phyloP scores from a whole-genome alignment of 37 sponge, comb jelly and placozoan genomes.

The Halichondria panicea region DNA sequence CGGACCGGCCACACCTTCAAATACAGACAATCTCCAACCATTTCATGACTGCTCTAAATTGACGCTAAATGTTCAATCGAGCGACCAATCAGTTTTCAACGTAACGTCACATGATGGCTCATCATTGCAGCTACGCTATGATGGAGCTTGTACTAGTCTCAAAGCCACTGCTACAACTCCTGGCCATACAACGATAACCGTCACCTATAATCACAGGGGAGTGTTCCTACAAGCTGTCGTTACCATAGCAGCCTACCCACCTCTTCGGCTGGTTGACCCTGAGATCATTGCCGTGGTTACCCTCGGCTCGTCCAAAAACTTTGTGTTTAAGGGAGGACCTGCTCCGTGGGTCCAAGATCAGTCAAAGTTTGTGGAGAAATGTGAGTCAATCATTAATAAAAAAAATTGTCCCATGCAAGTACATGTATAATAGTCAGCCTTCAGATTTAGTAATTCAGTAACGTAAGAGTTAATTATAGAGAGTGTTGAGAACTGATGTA shows the following conservation, averaged over 20 bases:
- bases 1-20: background rate
- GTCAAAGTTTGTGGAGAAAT: conserved; percentile 41
- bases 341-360: conserved; percentile 79
- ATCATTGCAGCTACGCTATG: too few species aligned
- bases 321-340: conserved; percentile 86
- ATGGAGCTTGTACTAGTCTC: conserved; percentile 49
- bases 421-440: too few species aligned
- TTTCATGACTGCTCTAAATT: conserved; percentile 59
- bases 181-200: conserved; percentile 68
- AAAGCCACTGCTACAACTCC: conserved; percentile 46
- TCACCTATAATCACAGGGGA: conserved; percentile 25
- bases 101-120: too few species aligned
- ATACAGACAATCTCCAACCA: conserved; percentile 1
- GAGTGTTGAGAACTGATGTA: too few species aligned
- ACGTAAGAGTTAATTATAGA: too few species aligned
- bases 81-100: conserved; percentile 57
- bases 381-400: conserved; percentile 40
- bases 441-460: too few species aligned
- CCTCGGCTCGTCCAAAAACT: conserved; percentile 67
- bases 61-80: background rate
- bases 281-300: conserved; percentile 68
- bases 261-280: conserved; percentile 62
- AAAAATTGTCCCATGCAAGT: too few species aligned
- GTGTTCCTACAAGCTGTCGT: conserved; percentile 48
- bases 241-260: conserved; percentile 79